Evolutionary conservation across 37 sponge, comb jelly and placozoan genomes (phyloP).

Genomic region (Spongilla lacustris): DNA sequence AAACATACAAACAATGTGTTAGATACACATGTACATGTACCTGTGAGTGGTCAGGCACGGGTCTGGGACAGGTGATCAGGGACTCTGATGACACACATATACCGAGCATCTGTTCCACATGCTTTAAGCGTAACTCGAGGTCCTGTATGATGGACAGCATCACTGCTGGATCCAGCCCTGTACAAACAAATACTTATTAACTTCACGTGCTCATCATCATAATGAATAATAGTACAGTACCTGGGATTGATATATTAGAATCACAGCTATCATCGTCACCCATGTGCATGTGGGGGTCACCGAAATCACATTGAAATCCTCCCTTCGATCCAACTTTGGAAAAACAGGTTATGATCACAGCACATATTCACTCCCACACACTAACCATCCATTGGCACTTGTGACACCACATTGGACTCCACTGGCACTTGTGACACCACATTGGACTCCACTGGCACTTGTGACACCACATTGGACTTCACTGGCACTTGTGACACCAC

Average conservation of each 20-base stretch:
- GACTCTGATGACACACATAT: background rate
- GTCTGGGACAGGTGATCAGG: background rate
- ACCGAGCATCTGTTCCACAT: background rate
- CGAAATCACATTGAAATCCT: background rate
- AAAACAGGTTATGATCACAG: background rate
- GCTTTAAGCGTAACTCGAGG: background rate
- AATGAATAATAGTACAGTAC: background rate
- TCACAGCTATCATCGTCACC: background rate
- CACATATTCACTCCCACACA: background rate
- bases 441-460: too few species aligned
- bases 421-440: too few species aligned
- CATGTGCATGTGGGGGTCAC: background rate
- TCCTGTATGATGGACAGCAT: background rate
- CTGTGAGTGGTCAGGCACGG: background rate
- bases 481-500: too few species aligned
- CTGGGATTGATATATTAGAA: background rate
- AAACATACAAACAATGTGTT: background rate
- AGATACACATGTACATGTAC: background rate
- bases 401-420: too few species aligned
- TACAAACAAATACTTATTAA: background rate
- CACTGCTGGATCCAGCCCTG: background rate
- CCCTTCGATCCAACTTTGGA: background rate
- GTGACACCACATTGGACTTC: too few species aligned
- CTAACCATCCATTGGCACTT: too few species aligned
- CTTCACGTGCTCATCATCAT: background rate